Base-by-base conservation (phyloP, 1,140 invertebrate species). In the Drosophila rufa region DNA sequence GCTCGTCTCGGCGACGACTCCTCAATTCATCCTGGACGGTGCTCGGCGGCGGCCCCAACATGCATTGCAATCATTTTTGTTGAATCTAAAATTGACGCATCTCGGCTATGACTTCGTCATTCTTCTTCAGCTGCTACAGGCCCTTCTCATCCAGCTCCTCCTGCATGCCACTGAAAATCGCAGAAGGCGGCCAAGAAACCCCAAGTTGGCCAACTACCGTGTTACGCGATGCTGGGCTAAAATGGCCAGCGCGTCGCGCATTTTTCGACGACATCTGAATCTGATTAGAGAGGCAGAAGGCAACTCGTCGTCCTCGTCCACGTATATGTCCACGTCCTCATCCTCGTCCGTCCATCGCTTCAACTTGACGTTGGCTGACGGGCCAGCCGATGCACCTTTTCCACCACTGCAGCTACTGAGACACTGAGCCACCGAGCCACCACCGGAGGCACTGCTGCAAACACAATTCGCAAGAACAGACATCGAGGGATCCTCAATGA, bases 21-120 rank as follows among this genome's bases (percentile, higher is more conserved):
- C 64, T 36, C 65, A 68, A 68, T 70, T 70, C 61, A 76, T 82
- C 76, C 75, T 60, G 80, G 62, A 65, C 81, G 75, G 15, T 42
- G 40, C 40, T 42, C 15, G 15, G 15, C 40, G 27, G 51, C 66
- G 33, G 56, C n/a, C 67, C 66, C 82, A 85, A 86, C 82, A 85
- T 90, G 85, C 85, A 90, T 91, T 90, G 85, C 85, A 90, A 90
- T 90, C 85, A 90, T 90, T 90, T 90, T 90, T 90, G 86, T 82
- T 90, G 86, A 90, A 90, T 90, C 85, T 90, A 82, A 90, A 90
- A 90, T 90, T 90, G 85, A 90, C 85, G 85, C 85, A 90, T 90
- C 86, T 89, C 85, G 75, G 82, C 86, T 91, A 89, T 90, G 85
- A 90, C 85, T 90, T 90, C 85, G 85, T 90, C 85, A 90, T 90